These are phyloP conservation scores for Escarpia spicata DNA, from an alignment of 2,888 invertebrate genomes.

Conservation along the genomic window DNA sequence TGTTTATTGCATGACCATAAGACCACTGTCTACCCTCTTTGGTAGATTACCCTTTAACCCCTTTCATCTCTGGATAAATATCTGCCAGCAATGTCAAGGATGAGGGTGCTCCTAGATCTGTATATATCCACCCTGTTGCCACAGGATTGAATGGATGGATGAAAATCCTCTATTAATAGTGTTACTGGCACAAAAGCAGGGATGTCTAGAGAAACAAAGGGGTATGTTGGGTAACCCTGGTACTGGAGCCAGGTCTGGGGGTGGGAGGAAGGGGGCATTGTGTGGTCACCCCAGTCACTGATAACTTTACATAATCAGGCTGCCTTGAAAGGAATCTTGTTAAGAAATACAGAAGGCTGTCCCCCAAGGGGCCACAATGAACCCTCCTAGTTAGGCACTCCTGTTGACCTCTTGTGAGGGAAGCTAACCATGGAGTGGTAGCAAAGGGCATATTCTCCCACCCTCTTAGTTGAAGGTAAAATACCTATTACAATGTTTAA, in stretches of 20 bases:
- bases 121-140: not conserved
- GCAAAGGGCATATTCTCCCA: not conserved
- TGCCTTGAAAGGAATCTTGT: not conserved
- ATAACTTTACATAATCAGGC: conserved; percentile 16
- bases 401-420: not conserved
- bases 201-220: conserved; percentile 6
- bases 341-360: not conserved
- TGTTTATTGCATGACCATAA: not conserved
- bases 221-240: not conserved
- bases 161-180: not conserved
- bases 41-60: not conserved
- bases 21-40: conserved; percentile 5
- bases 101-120: not conserved
- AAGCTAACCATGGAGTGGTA: not conserved
- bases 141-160: not conserved
- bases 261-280: not conserved
- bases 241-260: conserved; percentile 7
- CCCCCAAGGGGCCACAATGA: not conserved
- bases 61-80: not conserved
- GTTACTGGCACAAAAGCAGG: not conserved
- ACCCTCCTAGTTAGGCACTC: not conserved
- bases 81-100: not conserved
- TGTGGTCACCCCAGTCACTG: not conserved
- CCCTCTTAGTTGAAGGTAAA: not conserved
- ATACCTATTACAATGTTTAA: not conserved